Evolutionary conservation across 1,140 invertebrate genomes (phyloP).

Genomic region (Anastrepha ludens): DNA sequence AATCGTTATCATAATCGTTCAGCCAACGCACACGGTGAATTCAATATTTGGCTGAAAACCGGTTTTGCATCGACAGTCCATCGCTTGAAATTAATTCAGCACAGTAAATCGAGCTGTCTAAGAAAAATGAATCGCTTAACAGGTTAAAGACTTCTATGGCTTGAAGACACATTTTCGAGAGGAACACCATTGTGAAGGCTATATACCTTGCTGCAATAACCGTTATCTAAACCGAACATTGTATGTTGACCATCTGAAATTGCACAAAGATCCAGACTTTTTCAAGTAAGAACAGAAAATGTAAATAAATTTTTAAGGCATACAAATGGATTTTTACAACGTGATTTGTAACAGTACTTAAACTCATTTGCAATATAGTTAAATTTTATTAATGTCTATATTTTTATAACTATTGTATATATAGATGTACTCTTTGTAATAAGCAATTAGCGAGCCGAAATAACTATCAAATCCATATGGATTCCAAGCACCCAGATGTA

Average conservation of each 20-base stretch:
- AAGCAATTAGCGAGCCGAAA: slow-evolving; percentile 32
- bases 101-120: too few species aligned
- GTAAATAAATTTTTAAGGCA: too few species aligned
- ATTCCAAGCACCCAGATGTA: background rate
- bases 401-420: background rate
- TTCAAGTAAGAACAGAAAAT: slow-evolving; percentile 28
- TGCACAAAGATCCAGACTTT: slow-evolving; percentile 46
- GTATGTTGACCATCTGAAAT: slow-evolving; percentile 46
- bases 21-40: too few species aligned
- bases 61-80: too few species aligned
- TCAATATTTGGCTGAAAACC: too few species aligned
- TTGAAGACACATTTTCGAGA: slow-evolving; percentile 48
- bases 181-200: slow-evolving; percentile 17
- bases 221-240: slow-evolving; percentile 18
- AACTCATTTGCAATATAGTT: too few species aligned
- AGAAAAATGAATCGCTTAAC: too few species aligned
- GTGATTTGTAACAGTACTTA: too few species aligned
- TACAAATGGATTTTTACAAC: too few species aligned
- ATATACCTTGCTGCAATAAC: slow-evolving; percentile 47
- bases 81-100: too few species aligned
- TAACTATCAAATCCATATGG: slow-evolving; percentile 43
- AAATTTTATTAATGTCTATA: background rate
- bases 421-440: slow-evolving; percentile 36
- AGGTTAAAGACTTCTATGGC: background rate
- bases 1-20: too few species aligned